Evolutionary conservation across 2,797 vertebrate species (phyloP), one percentile per base, ranked within the genome.

Genomic region (Melanotaenia pygmaea): DNA sequence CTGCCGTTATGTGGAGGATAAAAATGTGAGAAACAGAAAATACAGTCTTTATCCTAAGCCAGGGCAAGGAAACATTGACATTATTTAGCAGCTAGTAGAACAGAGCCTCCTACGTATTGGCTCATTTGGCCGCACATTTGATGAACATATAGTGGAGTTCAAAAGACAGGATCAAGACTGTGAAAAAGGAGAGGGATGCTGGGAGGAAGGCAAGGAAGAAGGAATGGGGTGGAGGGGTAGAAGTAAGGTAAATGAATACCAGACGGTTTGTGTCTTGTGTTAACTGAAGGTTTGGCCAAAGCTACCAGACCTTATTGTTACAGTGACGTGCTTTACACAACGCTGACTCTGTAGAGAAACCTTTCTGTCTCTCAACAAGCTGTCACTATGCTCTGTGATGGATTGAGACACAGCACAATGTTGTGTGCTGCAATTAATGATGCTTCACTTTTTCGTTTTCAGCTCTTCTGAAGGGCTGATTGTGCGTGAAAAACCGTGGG

Each of bases 191-290:
- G 81, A 62, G 75, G 66, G 43, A 63, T 70, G 73, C 70, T 65
- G 72, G 64, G 34, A 59, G 51, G 77, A 72, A 76, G 43, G 47
- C 64, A 51, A 69, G 76, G 45, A 72, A 71, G 80, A 65, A 79
- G 73, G 76, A 65, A 65, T 68, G 59, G 62, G 78, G 74, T 61
- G 81, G 37, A 64, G 73, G 81, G 80, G 56, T 57, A 64, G 74
- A 76, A 26, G 76, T 79, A 72, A 88, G 86, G 88, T 90, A 89
- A 89, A 92, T 88, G 80, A 91, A 85, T 85, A 61, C 83, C 87
- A 89, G 79, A 82, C 76, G 43, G 67, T 75, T 72, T 58, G 77
- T 61, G 80, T 72, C 72, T 82, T 43, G 59, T 82, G 85, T 81
- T 87, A 89, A 81, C 86, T 65, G 16, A 32, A 32, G 32, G 32